Evolutionary conservation across 2,888 invertebrate species (phyloP), one percentile per base, ranked within the genome.

Genomic region (Caenorhabditis imperialis): DNA sequence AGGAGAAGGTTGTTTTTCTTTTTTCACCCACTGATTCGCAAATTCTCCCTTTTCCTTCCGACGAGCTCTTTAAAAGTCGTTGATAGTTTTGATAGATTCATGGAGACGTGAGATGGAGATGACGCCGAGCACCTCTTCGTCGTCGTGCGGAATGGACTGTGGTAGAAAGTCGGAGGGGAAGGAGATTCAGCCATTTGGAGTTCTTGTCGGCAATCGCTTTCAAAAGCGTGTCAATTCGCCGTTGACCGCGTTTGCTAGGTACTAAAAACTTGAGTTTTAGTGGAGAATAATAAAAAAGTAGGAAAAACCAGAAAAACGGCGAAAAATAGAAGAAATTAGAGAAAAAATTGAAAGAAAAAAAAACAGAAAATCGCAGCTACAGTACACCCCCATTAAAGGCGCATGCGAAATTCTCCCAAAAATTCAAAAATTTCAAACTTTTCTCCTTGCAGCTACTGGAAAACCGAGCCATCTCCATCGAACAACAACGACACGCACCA

Each of bases 391-490:
- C n/a, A n/a, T n/a, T n/a, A n/a, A n/a, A n/a, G n/a, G n/a, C n/a
- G 30, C 10, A 30, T 30, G 30, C 30, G 30, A 30, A 42, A 42
- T 16, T 42, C 18, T 42, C 18, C 8, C 18, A 8, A 18, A 16
- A n/a, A 3, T 22, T 3, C 23, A n/a, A 16, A 37, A 37, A 37
- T 37, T 12, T 37, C 14, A 4, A 16, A 18, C 42, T 18, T 18
- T 42, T n/a, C 12, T 0, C 75, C 77, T 72, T 81, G 60, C 78
- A 83, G 83, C 55, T 83, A 83, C 54, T 83, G 83, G 83, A 81
- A 81, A 58, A 81, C 83, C 20, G 81, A 82, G 7, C 25, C 73
- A n/a, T 67, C 79, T 12, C 55, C 71, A 27, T 53, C 69, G 14
- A 58, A 67, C 60, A 65, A 65, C 53, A 61, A 69, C 20, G 69